Percentiles rank a stretch among this genome's conserved stretches.
These are phyloP conservation scores for Enteromius fasciolatus DNA, from an alignment of 2,797 vertebrate species.

Conservation along the genomic window DNA sequence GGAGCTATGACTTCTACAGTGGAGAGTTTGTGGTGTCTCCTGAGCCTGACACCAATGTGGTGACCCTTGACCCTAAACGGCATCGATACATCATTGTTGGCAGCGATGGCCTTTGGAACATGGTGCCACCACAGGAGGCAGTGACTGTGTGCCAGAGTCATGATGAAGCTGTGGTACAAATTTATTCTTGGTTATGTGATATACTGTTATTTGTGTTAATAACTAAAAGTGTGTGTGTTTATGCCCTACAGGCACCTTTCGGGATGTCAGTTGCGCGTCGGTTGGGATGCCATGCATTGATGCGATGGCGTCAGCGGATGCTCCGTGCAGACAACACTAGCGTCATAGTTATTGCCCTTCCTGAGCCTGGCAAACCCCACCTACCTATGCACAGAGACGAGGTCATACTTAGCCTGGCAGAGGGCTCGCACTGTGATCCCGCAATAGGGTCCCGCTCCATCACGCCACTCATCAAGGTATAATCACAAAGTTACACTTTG, in stretches of 20 bases:
- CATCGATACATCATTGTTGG: constrained; percentile 94
- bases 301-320: constrained; percentile 95
- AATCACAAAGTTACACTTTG: neutral
- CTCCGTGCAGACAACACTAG: constrained; percentile 96
- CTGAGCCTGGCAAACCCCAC: constrained; percentile 74
- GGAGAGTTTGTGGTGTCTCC: constrained; percentile 96
- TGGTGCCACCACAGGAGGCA: constrained; percentile 94
- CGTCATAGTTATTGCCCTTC: constrained; percentile 91
- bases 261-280: constrained; percentile 88
- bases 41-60: constrained; percentile 92
- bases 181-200: neutral
- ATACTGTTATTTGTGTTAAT: neutral
- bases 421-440: constrained; percentile 84
- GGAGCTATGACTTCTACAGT: constrained; percentile 97
- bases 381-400: constrained; percentile 83
- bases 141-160: constrained; percentile 93
- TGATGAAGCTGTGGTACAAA: constrained; percentile 90
- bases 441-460: constrained; percentile 81
- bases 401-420: constrained; percentile 87
- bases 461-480: constrained; percentile 72
- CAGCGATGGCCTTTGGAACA: constrained; percentile 96
- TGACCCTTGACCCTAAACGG: constrained; percentile 88
- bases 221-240: neutral
- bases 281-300: constrained; percentile 88
- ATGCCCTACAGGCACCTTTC: constrained; percentile 81